Evolutionary conservation across 2,888 invertebrate species (phyloP), one percentile per base, ranked within the genome.

Genomic region (Nomada fucata): DNA sequence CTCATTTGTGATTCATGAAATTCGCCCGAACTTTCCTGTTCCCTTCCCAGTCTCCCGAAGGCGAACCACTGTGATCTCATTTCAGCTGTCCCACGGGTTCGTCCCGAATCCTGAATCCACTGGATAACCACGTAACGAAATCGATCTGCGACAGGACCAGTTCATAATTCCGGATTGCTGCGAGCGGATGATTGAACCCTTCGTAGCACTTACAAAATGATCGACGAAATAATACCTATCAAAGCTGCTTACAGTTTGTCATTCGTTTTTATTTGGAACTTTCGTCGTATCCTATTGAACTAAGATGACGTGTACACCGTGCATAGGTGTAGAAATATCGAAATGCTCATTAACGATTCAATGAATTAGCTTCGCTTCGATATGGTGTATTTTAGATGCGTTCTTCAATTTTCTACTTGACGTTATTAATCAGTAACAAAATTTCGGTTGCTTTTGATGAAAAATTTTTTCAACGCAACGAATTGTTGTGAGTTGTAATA

Each of bases 1-100:
- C 87, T 91, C 90, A 90, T 90, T 90, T 89, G 89, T 81, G 88
- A 91, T 91, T 91, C 90, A 90, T 90, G 89, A 90, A 91, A 88
- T 86, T 89, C 89, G 76, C 79, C 70, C 77, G 71, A 88, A 88
- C 89, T 88, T 88, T 89, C 88, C 71, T 83, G 71, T 47, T 63
- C 80, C 82, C 71, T 71, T 70, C 52, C 36, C 67, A 76, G 67
- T 57, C 68, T 68, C 83, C 75, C 73, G 83, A 84, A 89, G 88
- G 85, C 85, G 79, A 86, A 80, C 76, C 82, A 83, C 79, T 86
- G 83, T 87, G 88, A 86, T 89, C 90, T 89, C 89, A 85, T 90
- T 90, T 86, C 86, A 85, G 78, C 71, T 86, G 86, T 89, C 86
- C 86, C 85, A 84, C 81, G 81, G 86, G 86, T 76, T 83, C 80